Conservation (phyloP, 2,797 vertebrate genomes). For the Syncerus caffer region DNA sequence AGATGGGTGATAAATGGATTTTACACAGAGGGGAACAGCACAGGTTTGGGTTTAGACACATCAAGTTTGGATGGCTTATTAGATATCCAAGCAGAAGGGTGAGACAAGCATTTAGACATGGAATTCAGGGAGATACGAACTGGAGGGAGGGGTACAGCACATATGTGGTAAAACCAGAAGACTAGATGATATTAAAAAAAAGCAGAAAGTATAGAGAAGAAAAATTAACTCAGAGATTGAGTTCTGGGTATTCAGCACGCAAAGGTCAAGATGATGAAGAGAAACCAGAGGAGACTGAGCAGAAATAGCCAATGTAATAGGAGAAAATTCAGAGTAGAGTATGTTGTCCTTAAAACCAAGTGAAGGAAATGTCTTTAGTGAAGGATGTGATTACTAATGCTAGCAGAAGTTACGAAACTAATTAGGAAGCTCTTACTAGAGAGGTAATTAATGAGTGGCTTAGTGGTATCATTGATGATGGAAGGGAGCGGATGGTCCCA, state of each 20-base stretch:
- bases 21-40: background rate
- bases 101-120: background rate
- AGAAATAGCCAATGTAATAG: background rate
- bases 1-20: background rate
- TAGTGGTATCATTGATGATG: background rate
- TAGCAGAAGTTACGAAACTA: background rate
- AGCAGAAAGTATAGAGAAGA: background rate
- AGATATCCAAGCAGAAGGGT: background rate
- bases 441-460: background rate
- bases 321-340: background rate
- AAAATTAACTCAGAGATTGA: background rate
- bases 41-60: background rate
- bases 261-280: background rate
- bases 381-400: background rate
- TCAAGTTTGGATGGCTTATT: background rate
- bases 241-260: background rate
- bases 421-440: background rate
- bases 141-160: background rate
- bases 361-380: background rate
- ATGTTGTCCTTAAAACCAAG: background rate
- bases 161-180: background rate
- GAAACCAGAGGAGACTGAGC: background rate
- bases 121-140: background rate
- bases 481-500: background rate
- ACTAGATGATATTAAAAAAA: background rate